Evolutionary conservation across 1,140 invertebrate genomes (phyloP).

Genomic region (Euura saliciscinereae): DNA sequence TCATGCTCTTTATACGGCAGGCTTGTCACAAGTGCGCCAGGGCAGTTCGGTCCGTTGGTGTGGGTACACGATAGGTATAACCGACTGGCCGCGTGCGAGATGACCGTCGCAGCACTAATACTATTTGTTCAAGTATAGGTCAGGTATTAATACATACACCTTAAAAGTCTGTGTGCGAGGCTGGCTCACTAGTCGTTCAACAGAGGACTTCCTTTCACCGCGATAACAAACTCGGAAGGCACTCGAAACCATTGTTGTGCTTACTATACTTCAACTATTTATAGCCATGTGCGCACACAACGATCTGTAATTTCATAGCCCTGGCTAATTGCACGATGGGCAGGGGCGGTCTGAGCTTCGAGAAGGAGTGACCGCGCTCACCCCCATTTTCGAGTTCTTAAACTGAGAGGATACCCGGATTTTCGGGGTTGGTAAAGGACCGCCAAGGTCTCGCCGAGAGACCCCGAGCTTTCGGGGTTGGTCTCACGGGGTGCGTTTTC

Average conservation of each 20-base stretch:
- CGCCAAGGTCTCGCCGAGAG: not conserved
- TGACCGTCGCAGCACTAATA: not conserved
- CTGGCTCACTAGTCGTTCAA: not conserved
- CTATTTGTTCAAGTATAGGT: not conserved
- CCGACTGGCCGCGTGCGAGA: not conserved
- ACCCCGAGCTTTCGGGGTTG: constrained; percentile 35
- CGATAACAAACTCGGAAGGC: not conserved
- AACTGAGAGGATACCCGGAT: not conserved
- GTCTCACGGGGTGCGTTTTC: constrained; percentile 22
- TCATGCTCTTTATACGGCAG: constrained; percentile 44
- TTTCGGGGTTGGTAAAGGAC: not conserved
- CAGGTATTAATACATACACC: not conserved
- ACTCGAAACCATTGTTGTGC: not conserved
- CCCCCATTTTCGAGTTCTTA: not conserved
- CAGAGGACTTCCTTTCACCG: not conserved
- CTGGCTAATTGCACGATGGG: not conserved
- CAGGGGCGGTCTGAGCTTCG: not conserved
- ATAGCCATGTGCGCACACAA: too few species aligned
- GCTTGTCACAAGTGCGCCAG: constrained; percentile 34
- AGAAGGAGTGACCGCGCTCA: not conserved
- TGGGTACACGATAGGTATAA: not conserved
- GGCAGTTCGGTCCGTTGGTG: not conserved
- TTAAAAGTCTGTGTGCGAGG: not conserved
- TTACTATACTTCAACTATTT: too few species aligned
- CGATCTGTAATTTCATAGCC: too few species aligned